Base-by-base conservation (phyloP, 2,797 vertebrate species). In the Pagetopsis macropterus region DNA sequence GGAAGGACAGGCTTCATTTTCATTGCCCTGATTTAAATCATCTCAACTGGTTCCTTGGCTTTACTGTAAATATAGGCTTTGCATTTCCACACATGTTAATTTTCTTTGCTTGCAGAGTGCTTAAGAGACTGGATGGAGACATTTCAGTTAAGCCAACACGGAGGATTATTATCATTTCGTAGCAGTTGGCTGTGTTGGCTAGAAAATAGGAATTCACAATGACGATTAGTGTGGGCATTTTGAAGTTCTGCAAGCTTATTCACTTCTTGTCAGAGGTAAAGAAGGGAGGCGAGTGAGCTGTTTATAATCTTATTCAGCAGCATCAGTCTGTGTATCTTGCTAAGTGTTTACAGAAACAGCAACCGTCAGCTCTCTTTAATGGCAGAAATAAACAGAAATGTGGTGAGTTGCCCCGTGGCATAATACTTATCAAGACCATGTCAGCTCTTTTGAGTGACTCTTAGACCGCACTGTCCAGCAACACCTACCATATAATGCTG, bases 401-500 rank as follows among this genome's bases (percentile, higher is more conserved):
- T 74, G 77, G 76, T 67, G 79, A 82, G 82, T 66, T 83, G 76
- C 77, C 72, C 67, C 63, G 15, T 67, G 75, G 69, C 68, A 64
- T 79, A 80, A 50, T 72, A 76, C 75, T 85, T 78, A 87, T 85
- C 89, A 82, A 87, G 77, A 74, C 79, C 45, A 2, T 82, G 86
- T 93, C 92, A 92, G 89, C 87, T 88, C 83, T 72, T 91, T 88
- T 79, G 73, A 81, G 85, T 76, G 82, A 84, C 79, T 84, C 75
- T 76, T n/a, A 59, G 59, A 51, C 78, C 57, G 9, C 72, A 65
- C 64, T 72, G 80, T 75, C 80, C 71, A 63, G 57, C 60, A 50
- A 37, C 72, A 45, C n/a, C 21, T 16, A 43, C 46, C 66, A 21
- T 44, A 76, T 59, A 78, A 86, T 67, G 50, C 72, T 76, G 76